Conservation (phyloP, 2,888 invertebrate species). For the Biston stratarius region DNA sequence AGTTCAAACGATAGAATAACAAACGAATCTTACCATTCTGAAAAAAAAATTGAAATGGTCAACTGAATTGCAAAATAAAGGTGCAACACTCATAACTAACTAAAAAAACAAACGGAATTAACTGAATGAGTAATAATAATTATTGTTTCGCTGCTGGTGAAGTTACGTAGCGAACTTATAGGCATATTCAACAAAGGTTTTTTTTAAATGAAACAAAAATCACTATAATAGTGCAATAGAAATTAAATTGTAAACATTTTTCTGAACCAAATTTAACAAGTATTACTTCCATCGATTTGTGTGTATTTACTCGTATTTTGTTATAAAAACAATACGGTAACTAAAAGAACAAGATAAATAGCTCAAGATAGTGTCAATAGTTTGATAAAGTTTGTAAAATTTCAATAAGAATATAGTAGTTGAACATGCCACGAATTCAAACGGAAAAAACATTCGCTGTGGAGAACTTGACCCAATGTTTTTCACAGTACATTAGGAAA, state of each 20-base stretch:
- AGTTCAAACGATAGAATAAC: not conserved
- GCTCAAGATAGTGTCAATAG: not conserved
- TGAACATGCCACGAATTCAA: slow-evolving; percentile 34
- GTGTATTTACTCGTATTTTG: not conserved
- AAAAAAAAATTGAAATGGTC: slow-evolving; percentile 34
- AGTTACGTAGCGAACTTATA: slow-evolving; percentile 43
- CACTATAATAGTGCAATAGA: not conserved
- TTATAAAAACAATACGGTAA: not conserved
- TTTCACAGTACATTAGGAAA: not conserved
- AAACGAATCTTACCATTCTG: slow-evolving; percentile 44
- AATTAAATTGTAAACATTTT: not conserved
- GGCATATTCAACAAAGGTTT: slow-evolving; percentile 40
- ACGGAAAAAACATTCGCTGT: slow-evolving; percentile 17
- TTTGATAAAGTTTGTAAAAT: too few species aligned
- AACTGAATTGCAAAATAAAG: slow-evolving; percentile 48
- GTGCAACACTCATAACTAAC: slow-evolving; percentile 46
- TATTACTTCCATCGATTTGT: too few species aligned
- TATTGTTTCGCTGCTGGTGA: slow-evolving; percentile 43
- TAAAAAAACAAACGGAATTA: slow-evolving; percentile 35
- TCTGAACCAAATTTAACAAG: not conserved
- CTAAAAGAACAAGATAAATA: not conserved
- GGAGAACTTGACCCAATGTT: slow-evolving; percentile 20
- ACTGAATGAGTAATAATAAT: slow-evolving; percentile 31
- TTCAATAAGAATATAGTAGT: slow-evolving; percentile 15
- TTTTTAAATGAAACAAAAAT: not conserved